These are phyloP conservation scores for Coptodon bakossiorum DNA, from an alignment of 2,113 vertebrate species.

Conservation along the genomic window DNA sequence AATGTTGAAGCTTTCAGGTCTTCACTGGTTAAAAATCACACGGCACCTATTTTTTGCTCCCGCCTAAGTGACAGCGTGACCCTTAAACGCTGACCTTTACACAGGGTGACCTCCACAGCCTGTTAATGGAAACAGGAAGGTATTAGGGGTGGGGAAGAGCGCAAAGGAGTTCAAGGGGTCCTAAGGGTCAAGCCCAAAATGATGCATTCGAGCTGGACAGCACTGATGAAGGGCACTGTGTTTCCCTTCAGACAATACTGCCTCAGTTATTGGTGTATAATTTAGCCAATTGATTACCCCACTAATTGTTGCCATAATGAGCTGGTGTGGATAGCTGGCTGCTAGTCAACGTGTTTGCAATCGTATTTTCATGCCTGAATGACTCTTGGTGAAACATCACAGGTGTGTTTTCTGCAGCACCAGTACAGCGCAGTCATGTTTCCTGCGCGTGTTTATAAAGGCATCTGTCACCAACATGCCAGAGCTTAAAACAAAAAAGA, in stretches of 20 bases:
- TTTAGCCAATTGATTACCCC: slow-evolving; percentile 55
- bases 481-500: neutral
- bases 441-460: neutral
- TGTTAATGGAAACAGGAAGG: slow-evolving; percentile 70
- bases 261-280: slow-evolving; percentile 61
- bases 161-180: slow-evolving; percentile 24
- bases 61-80: slow-evolving; percentile 50
- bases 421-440: neutral
- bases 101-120: slow-evolving; percentile 47
- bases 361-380: neutral
- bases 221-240: slow-evolving; percentile 41
- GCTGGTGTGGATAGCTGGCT: slow-evolving; percentile 52
- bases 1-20: slow-evolving; percentile 18
- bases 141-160: slow-evolving; percentile 53
- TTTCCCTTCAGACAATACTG: slow-evolving; percentile 52
- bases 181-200: slow-evolving; percentile 64
- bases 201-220: slow-evolving; percentile 22
- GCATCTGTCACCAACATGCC: neutral
- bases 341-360: neutral
- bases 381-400: neutral
- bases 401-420: neutral
- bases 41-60: slow-evolving; percentile 54
- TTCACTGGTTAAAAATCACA: slow-evolving; percentile 55
- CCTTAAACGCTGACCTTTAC: slow-evolving; percentile 62
- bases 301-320: slow-evolving; percentile 70